Evolutionary conservation across 2,113 vertebrate genomes (phyloP), one percentile per base, ranked within the genome.

Genomic region (Uria lomvia): DNA sequence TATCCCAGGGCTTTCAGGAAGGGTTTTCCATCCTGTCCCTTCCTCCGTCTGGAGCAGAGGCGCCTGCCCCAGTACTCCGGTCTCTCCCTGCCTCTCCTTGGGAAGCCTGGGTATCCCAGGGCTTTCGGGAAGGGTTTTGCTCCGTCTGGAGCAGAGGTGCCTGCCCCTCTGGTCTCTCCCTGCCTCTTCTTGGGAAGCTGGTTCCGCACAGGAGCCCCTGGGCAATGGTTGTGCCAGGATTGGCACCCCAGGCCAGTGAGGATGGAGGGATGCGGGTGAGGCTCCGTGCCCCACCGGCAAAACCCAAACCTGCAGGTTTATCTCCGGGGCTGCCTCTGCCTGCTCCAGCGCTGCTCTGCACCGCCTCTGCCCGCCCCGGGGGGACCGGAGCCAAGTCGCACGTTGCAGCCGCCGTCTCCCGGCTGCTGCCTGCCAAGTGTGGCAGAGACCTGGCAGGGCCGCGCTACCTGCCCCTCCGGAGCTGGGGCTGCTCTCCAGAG

Each of bases 371-470:
- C 75, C 8, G 29, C 72, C 89, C 27, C 2, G 49, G 56, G 56
- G 72, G 68, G 70, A 56, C 27, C 0, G 0, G 14, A 76, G 97
- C 97, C 94, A 95, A 91, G 75, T 40, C 17, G 10, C 66, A 27
- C 50, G 8, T 34, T 94, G 73, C 87, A 81, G 86, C 76, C 20
- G 0, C 68, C 88, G 0, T 67, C 86, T 95, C 92, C 73, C 20
- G 27, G 63, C 91, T 82, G 59, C 76, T 78, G 92, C 81, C 88
- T 95, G 96, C 97, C 95, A 95, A 96, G 86, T 92, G 93, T 95
- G 96, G 66, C 97, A 95, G 85, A 91, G 93, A 94, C 65, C 94
- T 92, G 96, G 92, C 95, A 94, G 59, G 8, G 53, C 80, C 7
- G 1, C 0, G 0, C 89, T 81, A 77, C 77, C 60, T 0, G 12